Percentiles rank a stretch among this genome's conserved stretches.
phyloP scores from a whole-genome alignment of 2,113 vertebrate genomes.

The Tetraodon nigroviridis region DNA sequence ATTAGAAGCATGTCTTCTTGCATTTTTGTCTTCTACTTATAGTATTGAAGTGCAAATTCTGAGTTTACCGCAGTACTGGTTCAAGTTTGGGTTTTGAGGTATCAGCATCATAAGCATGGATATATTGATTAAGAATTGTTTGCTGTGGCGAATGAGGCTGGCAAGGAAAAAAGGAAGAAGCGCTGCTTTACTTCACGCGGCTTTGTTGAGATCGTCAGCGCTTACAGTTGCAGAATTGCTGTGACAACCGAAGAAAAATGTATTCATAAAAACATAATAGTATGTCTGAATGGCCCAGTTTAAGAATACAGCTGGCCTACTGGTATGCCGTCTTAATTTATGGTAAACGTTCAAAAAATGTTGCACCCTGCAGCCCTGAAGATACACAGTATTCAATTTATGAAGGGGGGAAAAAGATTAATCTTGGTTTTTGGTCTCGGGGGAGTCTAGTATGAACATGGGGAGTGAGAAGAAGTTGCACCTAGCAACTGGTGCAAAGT shows the following conservation, averaged over 20 bases:
- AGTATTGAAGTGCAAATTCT: background rate
- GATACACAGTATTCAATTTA: constrained; percentile 41
- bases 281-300: constrained; percentile 47
- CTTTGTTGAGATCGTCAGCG: constrained; percentile 52
- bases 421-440: constrained; percentile 44
- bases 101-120: constrained; percentile 43
- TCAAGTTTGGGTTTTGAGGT: constrained; percentile 31
- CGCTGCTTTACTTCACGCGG: constrained; percentile 28
- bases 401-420: constrained; percentile 35
- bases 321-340: constrained; percentile 61
- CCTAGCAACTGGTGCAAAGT: constrained; percentile 65
- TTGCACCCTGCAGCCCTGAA: constrained; percentile 41
- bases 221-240: constrained; percentile 52
- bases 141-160: constrained; percentile 30
- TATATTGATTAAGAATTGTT: constrained; percentile 54
- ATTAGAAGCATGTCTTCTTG: background rate
- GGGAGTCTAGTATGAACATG: constrained; percentile 54
- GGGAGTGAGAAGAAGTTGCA: constrained; percentile 57
- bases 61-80: constrained; percentile 9
- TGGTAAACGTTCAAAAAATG: constrained; percentile 67
- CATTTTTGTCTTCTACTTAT: background rate
- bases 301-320: constrained; percentile 59
- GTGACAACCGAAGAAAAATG: constrained; percentile 67
- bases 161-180: constrained; percentile 25
- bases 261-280: constrained; percentile 70